These are phyloP conservation scores for Rhineura floridana DNA, from an alignment of 2,113 vertebrate genomes.

Conservation along the genomic window DNA sequence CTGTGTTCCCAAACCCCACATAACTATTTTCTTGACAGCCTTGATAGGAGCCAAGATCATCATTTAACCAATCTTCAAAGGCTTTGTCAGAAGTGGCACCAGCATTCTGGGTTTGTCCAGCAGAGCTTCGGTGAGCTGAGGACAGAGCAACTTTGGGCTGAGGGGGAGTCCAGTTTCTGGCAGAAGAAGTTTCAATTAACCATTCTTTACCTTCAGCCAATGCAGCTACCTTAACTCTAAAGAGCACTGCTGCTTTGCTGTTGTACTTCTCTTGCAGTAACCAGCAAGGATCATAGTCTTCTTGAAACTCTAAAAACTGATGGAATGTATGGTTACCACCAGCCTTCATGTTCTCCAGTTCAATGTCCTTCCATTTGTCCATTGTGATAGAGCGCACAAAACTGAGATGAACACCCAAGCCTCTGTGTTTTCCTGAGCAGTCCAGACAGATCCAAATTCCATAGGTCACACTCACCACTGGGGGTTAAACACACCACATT, in stretches of 20 bases:
- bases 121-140: constrained; percentile 81
- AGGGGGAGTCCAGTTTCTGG: constrained; percentile 92
- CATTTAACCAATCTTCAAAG: constrained; percentile 96
- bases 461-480: constrained; percentile 98
- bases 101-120: constrained; percentile 77
- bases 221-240: constrained; percentile 93
- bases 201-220: constrained; percentile 95
- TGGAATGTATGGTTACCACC: constrained; percentile 93
- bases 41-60: constrained; percentile 92
- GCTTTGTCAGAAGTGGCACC: constrained; percentile 84
- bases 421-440: constrained; percentile 96
- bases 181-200: constrained; percentile 90
- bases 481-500: constrained; percentile 96
- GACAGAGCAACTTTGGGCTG: constrained; percentile 84
- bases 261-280: constrained; percentile 95
- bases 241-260: constrained; percentile 92
- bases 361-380: constrained; percentile 98
- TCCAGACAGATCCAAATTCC: constrained; percentile 99
- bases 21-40: too few relatives aligned
- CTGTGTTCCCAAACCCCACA: too few relatives aligned
- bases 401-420: constrained; percentile 96
- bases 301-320: constrained; percentile 90
- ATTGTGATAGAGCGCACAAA: constrained; percentile 97
- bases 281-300: constrained; percentile 91
- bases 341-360: constrained; percentile 96